These are phyloP conservation scores for Dasypolia templi DNA, from an alignment of 2,888 invertebrate species.

Conservation along the genomic window DNA sequence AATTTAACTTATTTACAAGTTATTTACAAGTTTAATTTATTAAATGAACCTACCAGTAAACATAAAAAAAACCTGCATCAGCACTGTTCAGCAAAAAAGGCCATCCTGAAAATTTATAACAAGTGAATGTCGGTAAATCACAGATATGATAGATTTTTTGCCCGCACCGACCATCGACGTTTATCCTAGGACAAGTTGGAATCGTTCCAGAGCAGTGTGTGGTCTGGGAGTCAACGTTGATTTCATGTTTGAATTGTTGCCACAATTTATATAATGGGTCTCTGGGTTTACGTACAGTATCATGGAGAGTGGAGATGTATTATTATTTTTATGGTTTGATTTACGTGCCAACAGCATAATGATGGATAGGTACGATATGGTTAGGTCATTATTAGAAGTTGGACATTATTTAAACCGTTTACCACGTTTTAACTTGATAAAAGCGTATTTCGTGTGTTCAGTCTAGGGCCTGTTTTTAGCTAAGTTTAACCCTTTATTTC, in stretches of 20 bases:
- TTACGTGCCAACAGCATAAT: neutral
- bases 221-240: constrained; percentile 68
- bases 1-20: no score
- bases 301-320: constrained; percentile 10
- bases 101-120: constrained; percentile 56
- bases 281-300: constrained; percentile 23
- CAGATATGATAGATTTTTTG: constrained; percentile 69
- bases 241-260: constrained; percentile 68
- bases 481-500: neutral
- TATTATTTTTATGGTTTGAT: neutral
- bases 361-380: neutral
- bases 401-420: neutral
- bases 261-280: constrained; percentile 52
- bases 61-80: constrained; percentile 2
- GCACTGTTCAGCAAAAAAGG: constrained; percentile 42
- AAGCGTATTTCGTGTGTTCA: neutral
- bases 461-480: neutral
- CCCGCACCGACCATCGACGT: constrained; percentile 67
- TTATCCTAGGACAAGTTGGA: constrained; percentile 70
- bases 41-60: constrained; percentile 13
- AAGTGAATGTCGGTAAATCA: constrained; percentile 51
- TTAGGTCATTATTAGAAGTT: neutral
- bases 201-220: constrained; percentile 68
- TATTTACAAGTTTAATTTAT: no score
- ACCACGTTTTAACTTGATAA: neutral